Base-by-base conservation (phyloP, 2,797 vertebrate genomes). In the Peromyscus eremicus region DNA sequence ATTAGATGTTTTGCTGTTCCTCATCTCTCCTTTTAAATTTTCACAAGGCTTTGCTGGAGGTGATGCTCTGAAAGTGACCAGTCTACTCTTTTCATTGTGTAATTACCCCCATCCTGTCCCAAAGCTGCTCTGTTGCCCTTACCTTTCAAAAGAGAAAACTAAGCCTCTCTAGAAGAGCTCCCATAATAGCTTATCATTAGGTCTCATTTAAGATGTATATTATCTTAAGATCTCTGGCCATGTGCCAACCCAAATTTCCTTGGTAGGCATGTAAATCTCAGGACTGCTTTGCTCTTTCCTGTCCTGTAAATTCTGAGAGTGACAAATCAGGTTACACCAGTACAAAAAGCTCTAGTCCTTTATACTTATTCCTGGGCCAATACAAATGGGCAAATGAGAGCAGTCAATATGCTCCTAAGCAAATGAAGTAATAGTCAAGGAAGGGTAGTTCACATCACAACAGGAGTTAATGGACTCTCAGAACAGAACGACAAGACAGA, bases 71-170 rank as follows among this genome's bases (percentile, higher is more conserved):
- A 83, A 90, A 81, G 19, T 37, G 87, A 82, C 40, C 52, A 6
- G 29, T 89, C n/a, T 49, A 66, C 16, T 1, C 85, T 60, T 91
- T 23, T 46, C 19, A 55, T 68, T n/a, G 21, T 43, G 21, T 83
- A 57, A 8, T 60, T 68, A 94, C 62, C 11, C 11, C 5, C 10
- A 32, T 93, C 34, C 21, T 81, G 37, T 93, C 64, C 12, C 34
- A 25, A 23, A 84, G 13, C 17, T 27, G 1, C 17, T 23, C 14
- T 46, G n/a, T 19, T 75, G n/a, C 4, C 62, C 6, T 23, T 60
- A n/a, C 17, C 52, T 81, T 96, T 75, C 68, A 29, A 85, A 94
- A 6, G 75, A 93, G 19, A 92, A 93, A 87, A 49, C 3, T 55
- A 52, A 64, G 37, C 40, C 40, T 84, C 29, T 29, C 5, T 70